Percentiles rank a stretch among this genome's conserved stretches.
Conservation (phyloP, 2,888 invertebrate species). For the Anthoptus insignis region DNA sequence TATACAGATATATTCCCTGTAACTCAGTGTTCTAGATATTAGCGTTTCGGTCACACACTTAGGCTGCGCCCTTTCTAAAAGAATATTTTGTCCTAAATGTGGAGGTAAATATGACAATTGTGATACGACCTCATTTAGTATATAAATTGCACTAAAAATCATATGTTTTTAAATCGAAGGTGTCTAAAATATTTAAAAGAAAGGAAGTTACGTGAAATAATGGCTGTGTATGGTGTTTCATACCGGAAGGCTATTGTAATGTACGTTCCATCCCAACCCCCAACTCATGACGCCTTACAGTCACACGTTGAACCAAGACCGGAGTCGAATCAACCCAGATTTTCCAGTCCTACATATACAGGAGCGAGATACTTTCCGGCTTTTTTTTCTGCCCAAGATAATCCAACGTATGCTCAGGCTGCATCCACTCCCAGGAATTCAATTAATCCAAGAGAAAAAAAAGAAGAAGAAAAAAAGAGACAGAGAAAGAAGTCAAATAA, state of each 20-base stretch:
- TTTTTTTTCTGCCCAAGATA: background rate
- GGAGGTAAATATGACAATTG: constrained; percentile 25
- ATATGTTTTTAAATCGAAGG: constrained; percentile 38
- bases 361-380: background rate
- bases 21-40: constrained; percentile 40
- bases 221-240: constrained; percentile 42
- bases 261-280: background rate
- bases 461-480: background rate
- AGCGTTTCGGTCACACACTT: constrained; percentile 35
- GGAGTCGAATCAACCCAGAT: too few species aligned
- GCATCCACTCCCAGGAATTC: background rate
- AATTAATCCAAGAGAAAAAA: background rate
- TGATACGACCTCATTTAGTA: constrained; percentile 29
- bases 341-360: too few species aligned
- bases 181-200: constrained; percentile 44
- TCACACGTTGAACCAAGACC: too few species aligned
- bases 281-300: background rate
- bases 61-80: constrained; percentile 31
- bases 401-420: background rate
- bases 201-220: constrained; percentile 38
- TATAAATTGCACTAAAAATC: constrained; percentile 37
- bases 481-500: too few species aligned
- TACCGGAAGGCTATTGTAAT: constrained; percentile 49
- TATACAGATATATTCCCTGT: constrained; percentile 39
- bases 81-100: constrained; percentile 27